Evolutionary conservation across 1,140 invertebrate genomes (phyloP), one percentile per base, ranked within the genome.

Genomic region (Drosophila bocqueti): DNA sequence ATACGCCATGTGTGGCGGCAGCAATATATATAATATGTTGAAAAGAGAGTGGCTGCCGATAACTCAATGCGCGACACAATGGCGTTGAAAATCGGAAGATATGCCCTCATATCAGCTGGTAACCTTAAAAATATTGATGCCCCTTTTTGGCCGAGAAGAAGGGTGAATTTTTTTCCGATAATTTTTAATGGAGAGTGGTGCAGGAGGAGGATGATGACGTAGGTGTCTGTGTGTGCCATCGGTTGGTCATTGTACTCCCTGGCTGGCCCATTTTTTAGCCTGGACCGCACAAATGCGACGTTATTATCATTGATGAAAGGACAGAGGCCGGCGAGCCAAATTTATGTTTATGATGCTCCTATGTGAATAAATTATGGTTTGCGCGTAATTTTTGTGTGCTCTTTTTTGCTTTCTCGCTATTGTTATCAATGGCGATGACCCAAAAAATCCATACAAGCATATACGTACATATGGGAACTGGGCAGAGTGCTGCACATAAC

Each of bases 291-390:
- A 89, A 89, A 89, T 87, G 76, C 81, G 77, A 71, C 49, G 69
- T 81, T 87, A 89, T 87, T 89, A 87, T 89, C 84, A 78, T 73
- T 89, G 84, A 87, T 87, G 78, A 87, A 87, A 87, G 85, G 77
- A 76, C 81, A 72, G 78, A 73, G 83, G 54, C 77, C 54, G 62
- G 52, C 83, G 72, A 80, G 67, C 74, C 76, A 47, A 80, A 47
- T 80, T 89, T 89, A 83, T 83, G 83, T 79, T 79, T 79, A 83
- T 71, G 57, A 38, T 61, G 76, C 50, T 60, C 24, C 76, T 77
- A 74, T 81, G 65, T 63, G 55, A 71, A 89, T 81, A 87, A 84
- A 89, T 90, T 84, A 83, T 78, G 69, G 69, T 60, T 55, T 68
- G 47, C 63, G 57, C 62, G 73, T 43, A 69, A 72, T 52, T 64